Conservation (phyloP, 1,140 invertebrate genomes). For the Saccostrea glomerata region DNA sequence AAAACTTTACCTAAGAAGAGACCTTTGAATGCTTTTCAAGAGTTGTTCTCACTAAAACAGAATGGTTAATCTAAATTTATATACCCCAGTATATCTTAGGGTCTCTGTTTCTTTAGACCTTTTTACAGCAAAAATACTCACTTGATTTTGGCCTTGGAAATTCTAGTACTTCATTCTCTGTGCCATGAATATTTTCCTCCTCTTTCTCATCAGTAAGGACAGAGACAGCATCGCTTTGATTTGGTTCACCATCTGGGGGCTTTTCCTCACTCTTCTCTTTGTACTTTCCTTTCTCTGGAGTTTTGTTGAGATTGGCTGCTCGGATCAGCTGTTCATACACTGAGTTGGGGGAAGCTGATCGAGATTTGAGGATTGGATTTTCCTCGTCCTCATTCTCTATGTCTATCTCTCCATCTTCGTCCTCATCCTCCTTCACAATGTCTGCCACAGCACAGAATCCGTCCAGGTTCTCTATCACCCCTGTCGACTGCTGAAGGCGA, state of each 20-base stretch:
- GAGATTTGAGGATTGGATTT: slow-evolving; percentile 66
- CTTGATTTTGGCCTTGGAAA: neutral
- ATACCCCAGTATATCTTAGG: too few species aligned
- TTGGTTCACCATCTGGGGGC: neutral
- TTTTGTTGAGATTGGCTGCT: slow-evolving; percentile 65
- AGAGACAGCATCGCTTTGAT: neutral
- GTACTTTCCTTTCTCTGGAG: neutral
- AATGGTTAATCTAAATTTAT: too few species aligned
- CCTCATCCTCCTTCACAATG: slow-evolving; percentile 54
- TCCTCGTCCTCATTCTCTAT: slow-evolving; percentile 67
- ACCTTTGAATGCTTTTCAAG: too few species aligned
- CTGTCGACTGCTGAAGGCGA: slow-evolving; percentile 56
- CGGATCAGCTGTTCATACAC: slow-evolving; percentile 70
- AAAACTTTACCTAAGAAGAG: too few species aligned
- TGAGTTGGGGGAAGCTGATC: slow-evolving; percentile 72
- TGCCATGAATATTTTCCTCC: neutral
- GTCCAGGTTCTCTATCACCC: slow-evolving; percentile 62
- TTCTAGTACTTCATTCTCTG: neutral
- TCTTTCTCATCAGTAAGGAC: neutral
- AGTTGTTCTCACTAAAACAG: too few species aligned
- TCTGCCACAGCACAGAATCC: slow-evolving; percentile 64
- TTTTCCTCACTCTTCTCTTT: neutral
- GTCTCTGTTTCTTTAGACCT: neutral
- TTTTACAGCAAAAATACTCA: neutral
- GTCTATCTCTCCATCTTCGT: slow-evolving; percentile 70